A percentile compares a stretch with the other conserved stretches of the same genome.
phyloP scores from a whole-genome alignment of 2,113 vertebrate species.

The Brachyhypopomus gauderio region DNA sequence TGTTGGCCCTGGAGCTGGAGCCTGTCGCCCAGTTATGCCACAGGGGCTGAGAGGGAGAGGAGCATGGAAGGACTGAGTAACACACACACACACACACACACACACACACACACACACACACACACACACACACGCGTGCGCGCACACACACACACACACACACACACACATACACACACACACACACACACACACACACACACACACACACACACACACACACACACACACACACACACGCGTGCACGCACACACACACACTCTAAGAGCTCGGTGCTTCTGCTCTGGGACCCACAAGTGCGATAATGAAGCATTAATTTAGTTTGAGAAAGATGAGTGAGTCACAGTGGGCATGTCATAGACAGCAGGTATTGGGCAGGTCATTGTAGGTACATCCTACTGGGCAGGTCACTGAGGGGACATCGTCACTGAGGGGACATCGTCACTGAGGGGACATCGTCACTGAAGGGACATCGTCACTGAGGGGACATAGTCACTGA shows the following conservation, averaged over 20 bases:
- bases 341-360: slow-evolving; percentile 51
- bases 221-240: not conserved
- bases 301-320: slow-evolving; percentile 19
- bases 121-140: not conserved
- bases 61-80: slow-evolving; percentile 24
- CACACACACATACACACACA: slow-evolving; percentile 9
- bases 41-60: slow-evolving; percentile 10
- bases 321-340: slow-evolving; percentile 25
- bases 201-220: slow-evolving; percentile 15
- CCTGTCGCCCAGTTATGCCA: slow-evolving; percentile 41
- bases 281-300: not conserved
- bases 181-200: slow-evolving; percentile 12
- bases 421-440: too few relatives aligned
- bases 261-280: slow-evolving; percentile 1
- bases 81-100: slow-evolving; percentile 7
- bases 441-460: too few relatives aligned
- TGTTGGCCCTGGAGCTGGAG: slow-evolving; percentile 31
- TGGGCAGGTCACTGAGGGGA: too few relatives aligned
- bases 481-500: too few relatives aligned
- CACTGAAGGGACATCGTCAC: too few relatives aligned
- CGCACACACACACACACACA: slow-evolving; percentile 5
- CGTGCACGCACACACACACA: slow-evolving; percentile 1
- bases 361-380: too few relatives aligned
- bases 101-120: not conserved
- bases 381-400: too few relatives aligned